Evolutionary conservation across 2,113 vertebrate genomes (phyloP).

Genomic region (Nanger granti): DNA sequence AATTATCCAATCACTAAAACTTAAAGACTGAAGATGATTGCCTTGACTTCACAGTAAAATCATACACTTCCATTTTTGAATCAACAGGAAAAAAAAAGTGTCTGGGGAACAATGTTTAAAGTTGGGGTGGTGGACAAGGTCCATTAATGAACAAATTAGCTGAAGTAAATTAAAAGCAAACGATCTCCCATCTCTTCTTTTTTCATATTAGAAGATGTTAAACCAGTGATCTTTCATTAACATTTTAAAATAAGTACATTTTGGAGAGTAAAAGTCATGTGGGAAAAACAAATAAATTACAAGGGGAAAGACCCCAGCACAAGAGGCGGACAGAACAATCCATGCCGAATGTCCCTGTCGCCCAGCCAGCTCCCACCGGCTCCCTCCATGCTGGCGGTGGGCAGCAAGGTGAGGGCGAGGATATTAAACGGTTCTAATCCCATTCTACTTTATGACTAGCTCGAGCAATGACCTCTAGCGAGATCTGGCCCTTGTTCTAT

Average conservation of each 20-base stretch:
- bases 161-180: neutral
- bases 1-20: neutral
- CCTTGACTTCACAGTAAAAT: neutral
- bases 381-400: constrained; percentile 33
- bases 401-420: constrained; percentile 73
- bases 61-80: neutral
- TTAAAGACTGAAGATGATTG: neutral
- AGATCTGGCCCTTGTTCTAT: constrained; percentile 89
- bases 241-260: neutral
- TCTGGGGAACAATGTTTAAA: neutral
- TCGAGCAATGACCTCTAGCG: constrained; percentile 92
- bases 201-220: neutral
- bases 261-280: neutral
- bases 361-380: neutral
- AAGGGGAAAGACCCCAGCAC: rapidly evolving
- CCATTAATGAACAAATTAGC: neutral
- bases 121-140: neutral
- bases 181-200: rapidly evolving
- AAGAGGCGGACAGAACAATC: rapidly evolving
- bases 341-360: rapidly evolving
- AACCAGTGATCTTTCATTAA: neutral
- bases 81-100: neutral
- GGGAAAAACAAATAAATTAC: neutral
- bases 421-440: constrained; percentile 80
- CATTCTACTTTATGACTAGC: constrained; percentile 84